These are phyloP conservation scores for Sciurus niger DNA, from an alignment of 2,113 vertebrate genomes.

Conservation along the genomic window DNA sequence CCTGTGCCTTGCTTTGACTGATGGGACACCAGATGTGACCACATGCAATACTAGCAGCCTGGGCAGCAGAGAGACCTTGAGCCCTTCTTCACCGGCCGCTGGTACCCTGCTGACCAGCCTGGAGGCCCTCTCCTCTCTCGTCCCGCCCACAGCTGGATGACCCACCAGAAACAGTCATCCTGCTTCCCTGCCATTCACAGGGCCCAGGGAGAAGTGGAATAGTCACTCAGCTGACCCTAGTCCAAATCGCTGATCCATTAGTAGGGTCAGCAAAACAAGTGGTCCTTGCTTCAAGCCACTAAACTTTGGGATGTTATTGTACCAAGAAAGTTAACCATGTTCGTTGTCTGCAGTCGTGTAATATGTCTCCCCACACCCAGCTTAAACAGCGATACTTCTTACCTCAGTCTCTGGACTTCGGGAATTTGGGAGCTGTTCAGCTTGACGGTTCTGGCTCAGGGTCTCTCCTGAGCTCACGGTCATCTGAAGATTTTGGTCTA, in stretches of 20 bases:
- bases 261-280: background rate
- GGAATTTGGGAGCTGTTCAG: background rate
- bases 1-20: background rate
- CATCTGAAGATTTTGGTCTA: background rate
- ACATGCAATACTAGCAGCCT: background rate
- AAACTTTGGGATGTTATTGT: background rate
- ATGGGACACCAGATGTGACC: background rate
- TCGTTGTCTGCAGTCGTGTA: background rate
- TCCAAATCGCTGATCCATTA: background rate
- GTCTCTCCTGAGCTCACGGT: too few species aligned
- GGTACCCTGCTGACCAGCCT: background rate
- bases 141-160: too few species aligned
- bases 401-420: background rate
- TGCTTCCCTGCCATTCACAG: background rate
- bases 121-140: background rate
- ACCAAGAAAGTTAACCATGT: background rate
- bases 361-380: background rate
- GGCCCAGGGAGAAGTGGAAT: background rate
- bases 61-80: background rate
- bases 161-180: background rate
- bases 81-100: background rate
- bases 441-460: background rate
- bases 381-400: background rate
- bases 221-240: background rate
- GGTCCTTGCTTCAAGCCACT: too few species aligned